Conservation (phyloP, 2,113 vertebrate genomes). For the Saiga tatarica region DNA sequence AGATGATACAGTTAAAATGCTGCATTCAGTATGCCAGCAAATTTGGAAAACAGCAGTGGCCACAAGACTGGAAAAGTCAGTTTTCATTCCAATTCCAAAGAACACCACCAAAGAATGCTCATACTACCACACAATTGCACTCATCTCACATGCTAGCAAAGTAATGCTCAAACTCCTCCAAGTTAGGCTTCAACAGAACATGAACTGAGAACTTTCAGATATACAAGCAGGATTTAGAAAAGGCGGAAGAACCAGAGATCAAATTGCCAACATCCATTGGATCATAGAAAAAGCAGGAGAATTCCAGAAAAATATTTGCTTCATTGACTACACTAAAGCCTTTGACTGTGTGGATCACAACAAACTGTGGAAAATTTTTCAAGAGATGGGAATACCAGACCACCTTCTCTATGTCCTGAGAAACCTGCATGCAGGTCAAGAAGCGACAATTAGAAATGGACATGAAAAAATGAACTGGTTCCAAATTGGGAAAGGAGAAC, state of each 20-base stretch:
- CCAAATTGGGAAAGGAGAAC: neutral
- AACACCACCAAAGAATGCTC: neutral
- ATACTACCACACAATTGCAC: neutral
- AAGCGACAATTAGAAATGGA: neutral
- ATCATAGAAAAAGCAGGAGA: neutral
- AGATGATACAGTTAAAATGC: neutral
- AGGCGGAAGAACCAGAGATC: neutral
- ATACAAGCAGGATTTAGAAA: neutral
- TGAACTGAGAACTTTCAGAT: neutral
- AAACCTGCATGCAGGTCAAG: neutral
- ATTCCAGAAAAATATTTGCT: neutral
- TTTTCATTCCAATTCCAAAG: neutral
- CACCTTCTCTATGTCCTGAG: neutral
- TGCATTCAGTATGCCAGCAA: neutral
- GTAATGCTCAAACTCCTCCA: neutral
- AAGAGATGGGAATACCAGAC: neutral
- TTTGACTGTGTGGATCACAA: neutral
- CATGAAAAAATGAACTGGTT: fast-evolving
- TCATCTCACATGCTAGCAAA: neutral
- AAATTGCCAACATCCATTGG: neutral
- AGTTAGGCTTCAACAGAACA: neutral
- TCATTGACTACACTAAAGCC: neutral
- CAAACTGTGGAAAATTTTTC: neutral
- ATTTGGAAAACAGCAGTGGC: neutral
- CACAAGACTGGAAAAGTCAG: neutral